Evolutionary conservation across 1,140 invertebrate species (phyloP), one percentile per base, ranked within the genome.

Genomic region (Drosophila ogumai): DNA sequence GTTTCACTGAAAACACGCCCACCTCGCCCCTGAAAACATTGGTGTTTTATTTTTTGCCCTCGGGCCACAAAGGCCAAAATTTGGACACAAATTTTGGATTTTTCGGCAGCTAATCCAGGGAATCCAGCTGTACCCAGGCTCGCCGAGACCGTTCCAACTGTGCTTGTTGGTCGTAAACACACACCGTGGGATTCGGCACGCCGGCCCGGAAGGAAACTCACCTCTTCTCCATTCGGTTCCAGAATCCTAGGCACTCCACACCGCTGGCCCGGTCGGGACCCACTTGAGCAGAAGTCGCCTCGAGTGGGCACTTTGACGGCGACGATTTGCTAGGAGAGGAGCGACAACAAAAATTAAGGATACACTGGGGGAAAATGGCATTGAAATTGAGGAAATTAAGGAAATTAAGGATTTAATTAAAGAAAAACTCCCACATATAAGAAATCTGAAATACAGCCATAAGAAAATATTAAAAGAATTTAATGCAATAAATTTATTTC

Each of bases 101-200:
- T 86, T 76, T 56, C 52, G 61, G 67, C 68, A 84, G 84, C 84
- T 88, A 90, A 90, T 88, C 67, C 49, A 43, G 44, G 43, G 34
- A 19, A 22, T 47, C 46, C 15, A 56, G 67, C 69, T 73, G 69
- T 59, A 73, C 67, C 25, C 32, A 34, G 38, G 22, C 31, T 43
- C 7, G n/a, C 34, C 43, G 40, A 52, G 54, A 54, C 57, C 43
- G 75, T 72, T 88, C 85, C 84, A 69, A 88, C 84, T 88, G 84
- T 88, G 84, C 80, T 87, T 87, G 84, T 86, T 85, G 84, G 80
- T 90, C 84, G 84, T 88, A 88, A 88, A 88, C 84, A 88, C 75
- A 87, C 84, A 88, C 84, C 84, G 84, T 88, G 84, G 84, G 84
- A 88, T 84, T 88, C 84, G 81, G 75, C 75, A 78, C 75, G 72